Base-by-base conservation (phyloP, 1,140 invertebrate species). In the Cryptotermes secundus region DNA sequence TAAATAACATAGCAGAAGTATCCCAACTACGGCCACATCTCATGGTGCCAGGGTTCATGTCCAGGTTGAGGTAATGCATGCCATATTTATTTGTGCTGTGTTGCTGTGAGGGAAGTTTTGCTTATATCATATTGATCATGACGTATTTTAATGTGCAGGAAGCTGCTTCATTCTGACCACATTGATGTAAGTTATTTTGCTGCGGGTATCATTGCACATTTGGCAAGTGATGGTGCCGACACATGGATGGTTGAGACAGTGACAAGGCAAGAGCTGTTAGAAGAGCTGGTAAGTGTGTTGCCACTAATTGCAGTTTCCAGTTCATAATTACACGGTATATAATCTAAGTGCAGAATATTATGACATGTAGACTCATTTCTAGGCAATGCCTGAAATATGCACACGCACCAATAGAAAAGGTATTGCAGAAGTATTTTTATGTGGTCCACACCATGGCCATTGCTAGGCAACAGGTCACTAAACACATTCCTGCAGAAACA, bases 1-100 rank as follows among this genome's bases (percentile, higher is more conserved):
- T 96, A 86, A 96, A 96, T 88, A 96, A 96, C 87, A 96, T 96
- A 85, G 95, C 96, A 22, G 96, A 96, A 90, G 95, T 96, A 82
- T 88, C 89, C 53, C 83, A 88, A 24, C 88, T 96, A 34, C 88
- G 95, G 81, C 88, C 90, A 65, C 88, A 90, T 65, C 89, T 96
- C 42, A 93, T 96, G 91, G 90, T 93, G 85, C 91, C 93, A 81
- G 88, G 91, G 26, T 94, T 95, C 87, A 91, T 96, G 81, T 88
- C 90, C 82, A 91, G 93, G 87, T 90, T 95, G 31, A 92, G 92
- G 88, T 91, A 88, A 83, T 84, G 86, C 42, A 35, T 10, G 31
- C 10, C n/a, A 34, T 84, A 83, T 84, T n/a, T 85, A 83, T 85
- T 82, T 85, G 3, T 26, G 26, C 2, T 36, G 26, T 36, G 12